phyloP scores from a whole-genome alignment of 2,888 invertebrate species.

The Gryllus longicercus region DNA sequence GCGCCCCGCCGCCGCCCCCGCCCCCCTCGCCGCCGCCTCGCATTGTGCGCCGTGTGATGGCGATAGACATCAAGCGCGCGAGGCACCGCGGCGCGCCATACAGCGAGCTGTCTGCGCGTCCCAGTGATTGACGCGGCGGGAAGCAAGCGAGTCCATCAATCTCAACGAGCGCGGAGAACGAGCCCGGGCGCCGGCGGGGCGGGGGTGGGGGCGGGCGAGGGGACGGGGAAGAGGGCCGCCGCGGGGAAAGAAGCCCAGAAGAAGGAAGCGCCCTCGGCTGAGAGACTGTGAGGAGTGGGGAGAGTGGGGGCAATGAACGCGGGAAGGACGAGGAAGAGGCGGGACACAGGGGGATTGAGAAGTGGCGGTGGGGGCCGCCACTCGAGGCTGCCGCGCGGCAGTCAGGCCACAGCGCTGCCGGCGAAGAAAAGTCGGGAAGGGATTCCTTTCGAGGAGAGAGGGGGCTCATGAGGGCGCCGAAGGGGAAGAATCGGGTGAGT shows the following conservation, averaged over 20 bases:
- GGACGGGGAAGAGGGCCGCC: not conserved
- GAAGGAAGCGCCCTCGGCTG: too few species aligned
- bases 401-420: too few species aligned
- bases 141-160: slow-evolving; percentile 1
- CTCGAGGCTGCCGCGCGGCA: too few species aligned
- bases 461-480: too few species aligned
- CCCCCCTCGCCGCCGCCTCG: not conserved
- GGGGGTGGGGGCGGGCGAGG: not conserved
- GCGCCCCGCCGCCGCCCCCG: too few species aligned
- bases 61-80: not conserved
- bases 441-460: too few species aligned
- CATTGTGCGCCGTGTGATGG: not conserved
- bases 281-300: not conserved
- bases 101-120: not conserved
- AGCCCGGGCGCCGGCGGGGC: not conserved
- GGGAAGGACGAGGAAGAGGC: not conserved
- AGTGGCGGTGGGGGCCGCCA: too few species aligned
- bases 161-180: not conserved
- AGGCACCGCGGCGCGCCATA: not conserved
- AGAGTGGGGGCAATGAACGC: not conserved
- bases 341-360: not conserved
- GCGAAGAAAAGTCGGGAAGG: too few species aligned
- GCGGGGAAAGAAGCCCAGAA: not conserved
- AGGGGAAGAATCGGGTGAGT: too few species aligned
- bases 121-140: slow-evolving; percentile 17